Evolutionary conservation across 2,888 invertebrate species (phyloP), one percentile per base, ranked within the genome.

Genomic region (Hydroisotoma schaefferi): DNA sequence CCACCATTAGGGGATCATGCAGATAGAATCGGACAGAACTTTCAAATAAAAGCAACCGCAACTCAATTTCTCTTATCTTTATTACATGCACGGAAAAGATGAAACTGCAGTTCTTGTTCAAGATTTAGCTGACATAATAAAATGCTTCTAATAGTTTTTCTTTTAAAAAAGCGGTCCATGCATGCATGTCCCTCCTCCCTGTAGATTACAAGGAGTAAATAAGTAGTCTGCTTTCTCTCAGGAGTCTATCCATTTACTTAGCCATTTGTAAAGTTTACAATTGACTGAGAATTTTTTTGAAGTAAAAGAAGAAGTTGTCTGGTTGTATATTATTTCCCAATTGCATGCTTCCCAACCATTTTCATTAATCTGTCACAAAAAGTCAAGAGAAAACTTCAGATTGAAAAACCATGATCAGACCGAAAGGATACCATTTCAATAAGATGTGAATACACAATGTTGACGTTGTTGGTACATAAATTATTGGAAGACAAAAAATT

Each of bases 241-340:
- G 37, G 37, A 52, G 33, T 52, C 37, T 18, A n/a, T 25, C 37
- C 52, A 52, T 52, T 52, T 52, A 52, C 37, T 52, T 52, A 27
- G 33, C 52, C 52, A 52, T 52, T 52, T 52, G 38, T 52, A 52
- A 26, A 52, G 52, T 52, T 52, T 37, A 52, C 52, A 52, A 52
- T 37, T 52, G 52, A 22, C 33, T 52, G 52, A 37, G 29, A 52
- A 49, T 23, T 47, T n/a, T n/a, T n/a, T n/a, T n/a, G n/a, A 26
- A 49, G 22, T 6, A 49, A 20, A 28, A 6, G 26, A 27, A 29
- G n/a, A 4, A 8, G 52, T 18, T 5, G 15, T 27, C 23, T 46
- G 46, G 26, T 27, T 18, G 20, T 28, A 28, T 29, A 27, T 29
- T 28, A 52, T 52, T 52, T 52, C 33, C 52, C 26, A 52, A 52